These are phyloP conservation scores for Sardina pilchardus DNA, from an alignment of 2,113 vertebrate species.

Conservation along the genomic window DNA sequence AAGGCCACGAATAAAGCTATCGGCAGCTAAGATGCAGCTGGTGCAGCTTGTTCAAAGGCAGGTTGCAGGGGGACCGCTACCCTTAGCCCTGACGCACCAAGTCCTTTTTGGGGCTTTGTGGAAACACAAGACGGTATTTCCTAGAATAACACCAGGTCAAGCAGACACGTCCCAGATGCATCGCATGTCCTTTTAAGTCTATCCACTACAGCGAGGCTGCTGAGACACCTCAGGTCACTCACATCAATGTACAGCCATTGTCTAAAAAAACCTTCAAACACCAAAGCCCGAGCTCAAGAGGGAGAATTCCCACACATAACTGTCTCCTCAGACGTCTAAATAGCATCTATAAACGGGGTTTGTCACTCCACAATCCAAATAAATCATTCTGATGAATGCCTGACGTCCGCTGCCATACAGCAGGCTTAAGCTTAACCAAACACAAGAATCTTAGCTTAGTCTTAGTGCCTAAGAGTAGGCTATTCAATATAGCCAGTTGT, in stretches of 20 bases:
- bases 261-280: neutral
- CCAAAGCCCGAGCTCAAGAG: neutral
- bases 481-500: neutral
- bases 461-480: neutral
- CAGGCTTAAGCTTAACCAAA: constrained; percentile 2
- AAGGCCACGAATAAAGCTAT: neutral
- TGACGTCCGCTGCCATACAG: neutral
- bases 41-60: neutral
- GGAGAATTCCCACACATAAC: neutral
- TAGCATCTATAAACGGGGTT: neutral
- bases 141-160: constrained; percentile 14
- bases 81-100: neutral
- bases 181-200: constrained; percentile 11
- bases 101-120: neutral
- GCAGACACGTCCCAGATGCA: neutral
- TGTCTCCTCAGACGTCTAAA: neutral
- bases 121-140: constrained; percentile 12
- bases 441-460: neutral
- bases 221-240: neutral
- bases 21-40: neutral
- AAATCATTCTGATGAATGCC: neutral
- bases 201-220: neutral
- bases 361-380: neutral
- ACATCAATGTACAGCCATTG: neutral
- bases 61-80: neutral